Evolutionary conservation across 1,140 invertebrate species (phyloP).

Genomic region (Vollenhovia emeryi): DNA sequence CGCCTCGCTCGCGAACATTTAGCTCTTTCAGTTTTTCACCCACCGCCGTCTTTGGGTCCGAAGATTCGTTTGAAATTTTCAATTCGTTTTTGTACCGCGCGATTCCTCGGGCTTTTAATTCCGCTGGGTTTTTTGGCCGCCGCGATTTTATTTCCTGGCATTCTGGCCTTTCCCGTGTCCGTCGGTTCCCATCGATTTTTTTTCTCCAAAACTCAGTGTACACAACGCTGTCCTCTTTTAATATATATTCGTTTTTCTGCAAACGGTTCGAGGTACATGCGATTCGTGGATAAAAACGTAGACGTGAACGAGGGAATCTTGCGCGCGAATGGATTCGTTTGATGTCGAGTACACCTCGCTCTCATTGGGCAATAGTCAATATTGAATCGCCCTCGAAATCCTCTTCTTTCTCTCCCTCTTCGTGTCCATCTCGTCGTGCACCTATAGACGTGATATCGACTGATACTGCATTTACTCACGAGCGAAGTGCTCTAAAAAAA

Average conservation of each 20-base stretch:
- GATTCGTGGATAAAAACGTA: slow-evolving; percentile 42
- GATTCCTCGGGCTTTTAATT: background rate
- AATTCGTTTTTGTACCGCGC: background rate
- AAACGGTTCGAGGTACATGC: background rate
- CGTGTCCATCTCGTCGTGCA: slow-evolving; percentile 20
- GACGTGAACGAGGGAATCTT: slow-evolving; percentile 49
- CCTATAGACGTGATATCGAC: slow-evolving; percentile 11
- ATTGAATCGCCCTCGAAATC: slow-evolving; percentile 55
- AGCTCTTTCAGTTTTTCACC: background rate
- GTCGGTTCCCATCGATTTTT: background rate
- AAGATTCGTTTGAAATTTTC: background rate
- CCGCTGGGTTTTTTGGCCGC: background rate
- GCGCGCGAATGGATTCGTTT: slow-evolving; percentile 54
- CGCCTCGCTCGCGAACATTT: background rate
- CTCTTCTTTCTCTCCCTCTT: slow-evolving; percentile 18
- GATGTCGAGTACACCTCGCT: slow-evolving; percentile 43
- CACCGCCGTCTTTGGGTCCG: background rate
- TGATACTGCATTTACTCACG: slow-evolving; percentile 16
- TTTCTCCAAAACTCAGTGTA: background rate
- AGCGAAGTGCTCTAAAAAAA: background rate
- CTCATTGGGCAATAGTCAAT: slow-evolving; percentile 54
- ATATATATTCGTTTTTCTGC: slow-evolving; percentile 21
- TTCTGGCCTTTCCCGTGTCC: background rate
- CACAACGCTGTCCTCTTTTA: background rate
- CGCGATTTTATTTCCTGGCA: background rate